These are phyloP conservation scores for Lamellibrachia columna DNA, from an alignment of 2,888 invertebrate genomes.

Conservation along the genomic window DNA sequence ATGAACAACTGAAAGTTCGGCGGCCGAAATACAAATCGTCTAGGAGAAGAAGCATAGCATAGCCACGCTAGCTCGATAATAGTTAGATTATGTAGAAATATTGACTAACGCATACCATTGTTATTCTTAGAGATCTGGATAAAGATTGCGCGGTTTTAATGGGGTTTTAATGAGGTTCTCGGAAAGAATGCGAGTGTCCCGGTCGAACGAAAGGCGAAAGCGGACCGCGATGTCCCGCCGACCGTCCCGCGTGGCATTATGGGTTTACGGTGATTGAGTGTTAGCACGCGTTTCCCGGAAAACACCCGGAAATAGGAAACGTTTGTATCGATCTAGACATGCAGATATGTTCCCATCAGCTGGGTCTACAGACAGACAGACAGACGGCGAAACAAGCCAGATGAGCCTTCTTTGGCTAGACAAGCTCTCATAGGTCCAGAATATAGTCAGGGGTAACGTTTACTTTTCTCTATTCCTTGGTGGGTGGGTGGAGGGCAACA, in stretches of 20 bases:
- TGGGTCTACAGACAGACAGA: neutral
- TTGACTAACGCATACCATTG: too few relatives aligned
- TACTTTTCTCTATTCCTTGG: too few relatives aligned
- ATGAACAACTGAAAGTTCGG: too few relatives aligned
- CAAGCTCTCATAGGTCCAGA: too few relatives aligned
- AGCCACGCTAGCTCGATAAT: too few relatives aligned
- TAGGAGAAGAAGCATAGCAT: too few relatives aligned
- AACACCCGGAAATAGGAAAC: neutral
- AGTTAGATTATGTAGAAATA: too few relatives aligned
- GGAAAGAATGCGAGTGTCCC: neutral
- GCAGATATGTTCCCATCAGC: neutral
- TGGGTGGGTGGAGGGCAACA: too few relatives aligned
- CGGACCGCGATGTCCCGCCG: neutral
- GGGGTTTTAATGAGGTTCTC: neutral
- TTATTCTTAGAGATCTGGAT: too few relatives aligned
- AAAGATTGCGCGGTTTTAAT: too few relatives aligned
- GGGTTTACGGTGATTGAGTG: neutral
- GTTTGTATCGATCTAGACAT: slow-evolving; percentile 18
- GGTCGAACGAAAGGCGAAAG: neutral
- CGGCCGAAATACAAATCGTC: too few relatives aligned
- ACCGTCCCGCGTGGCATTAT: neutral
- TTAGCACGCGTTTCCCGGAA: neutral
- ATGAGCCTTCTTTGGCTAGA: neutral
- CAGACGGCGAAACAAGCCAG: neutral
- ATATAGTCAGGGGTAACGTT: too few relatives aligned